Base-by-base conservation (phyloP, 2,888 invertebrate genomes). In the Hypercompe scribonia region DNA sequence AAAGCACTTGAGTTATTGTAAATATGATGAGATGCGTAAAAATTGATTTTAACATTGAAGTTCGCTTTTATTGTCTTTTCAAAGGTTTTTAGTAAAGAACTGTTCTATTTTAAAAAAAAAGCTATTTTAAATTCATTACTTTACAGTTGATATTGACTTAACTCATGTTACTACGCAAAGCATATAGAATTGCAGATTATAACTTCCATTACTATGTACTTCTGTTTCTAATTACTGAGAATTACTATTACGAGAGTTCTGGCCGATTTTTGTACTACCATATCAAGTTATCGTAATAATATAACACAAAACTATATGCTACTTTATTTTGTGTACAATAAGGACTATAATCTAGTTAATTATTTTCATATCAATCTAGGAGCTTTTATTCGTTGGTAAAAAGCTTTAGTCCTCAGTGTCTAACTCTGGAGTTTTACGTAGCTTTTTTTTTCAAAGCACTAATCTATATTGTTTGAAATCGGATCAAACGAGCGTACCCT, bases 381-480 rank as follows among this genome's bases (percentile, higher is more conserved):
- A 5, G 1, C 15, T 11, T 58, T 31, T 58, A 4, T 58, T 58
- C 58, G 4, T 15, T 31, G 13, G 2, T 15, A 28, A 34, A 54
- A 54, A 18, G n/a, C 33, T 68, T 68, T 68, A 54, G 7, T 13
- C 24, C 31, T 34, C 46, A 70, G n/a, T 64, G 28, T 24, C 8
- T 34, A 67, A 28, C 46, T 61, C 70, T 65, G 63, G 28, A 71
- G 68, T 72, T 72, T 63, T 5, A 46, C 64, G 72, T 70, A 78
- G 77, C 71, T 73, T 67, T 63, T 73, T 66, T 63, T 75, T 77
- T 39, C 68, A 68, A 81, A 83, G 81, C 78, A 74, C 81, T 82
- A 79, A 83, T 84, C 81, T 78, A 78, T 82, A 79, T 83, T 82
- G 80, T 80, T 83, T 78, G 78, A 77, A 84, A 86, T 77, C 78